Conservation (phyloP, 92 coral and sea anemone genomes). For the Parazoanthus darwini region DNA sequence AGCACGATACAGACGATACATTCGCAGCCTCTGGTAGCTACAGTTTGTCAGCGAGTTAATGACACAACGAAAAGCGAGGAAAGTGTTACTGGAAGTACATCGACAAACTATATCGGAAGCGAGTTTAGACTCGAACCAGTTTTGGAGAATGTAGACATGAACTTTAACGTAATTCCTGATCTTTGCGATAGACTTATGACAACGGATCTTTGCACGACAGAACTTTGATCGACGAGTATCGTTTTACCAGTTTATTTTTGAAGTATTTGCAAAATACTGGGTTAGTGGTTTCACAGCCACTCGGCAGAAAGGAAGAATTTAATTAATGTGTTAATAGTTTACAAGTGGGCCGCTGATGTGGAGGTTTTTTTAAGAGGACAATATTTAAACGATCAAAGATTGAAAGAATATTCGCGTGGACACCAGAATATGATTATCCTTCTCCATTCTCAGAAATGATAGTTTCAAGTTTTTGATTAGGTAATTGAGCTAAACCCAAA, state of each 20-base stretch:
- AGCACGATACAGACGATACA: conserved; percentile 48
- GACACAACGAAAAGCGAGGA: conserved; percentile 25
- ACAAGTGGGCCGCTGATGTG: neutral
- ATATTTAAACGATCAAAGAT: conserved; percentile 3
- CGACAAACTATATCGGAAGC: neutral
- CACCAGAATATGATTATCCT: neutral
- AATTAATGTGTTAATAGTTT: neutral
- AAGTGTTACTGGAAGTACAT: conserved; percentile 1
- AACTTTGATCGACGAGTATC: conserved; percentile 44
- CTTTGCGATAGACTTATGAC: conserved; percentile 56
- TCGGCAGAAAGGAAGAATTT: neutral
- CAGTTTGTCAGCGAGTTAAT: conserved; percentile 49
- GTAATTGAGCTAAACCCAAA: neutral
- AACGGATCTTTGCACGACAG: conserved; percentile 95
- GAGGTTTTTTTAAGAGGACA: neutral
- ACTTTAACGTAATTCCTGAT: conserved; percentile 51
- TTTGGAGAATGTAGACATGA: conserved; percentile 16
- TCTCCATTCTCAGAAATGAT: neutral
- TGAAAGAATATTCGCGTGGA: neutral
- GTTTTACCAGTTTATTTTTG: neutral
- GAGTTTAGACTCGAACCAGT: neutral
- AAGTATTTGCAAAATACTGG: neutral
- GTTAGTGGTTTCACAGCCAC: neutral
- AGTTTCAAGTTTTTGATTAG: neutral
- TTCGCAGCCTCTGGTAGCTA: conserved; percentile 57